Evolutionary conservation across 2,888 invertebrate species (phyloP).

Genomic region (Harmothoe impar): DNA sequence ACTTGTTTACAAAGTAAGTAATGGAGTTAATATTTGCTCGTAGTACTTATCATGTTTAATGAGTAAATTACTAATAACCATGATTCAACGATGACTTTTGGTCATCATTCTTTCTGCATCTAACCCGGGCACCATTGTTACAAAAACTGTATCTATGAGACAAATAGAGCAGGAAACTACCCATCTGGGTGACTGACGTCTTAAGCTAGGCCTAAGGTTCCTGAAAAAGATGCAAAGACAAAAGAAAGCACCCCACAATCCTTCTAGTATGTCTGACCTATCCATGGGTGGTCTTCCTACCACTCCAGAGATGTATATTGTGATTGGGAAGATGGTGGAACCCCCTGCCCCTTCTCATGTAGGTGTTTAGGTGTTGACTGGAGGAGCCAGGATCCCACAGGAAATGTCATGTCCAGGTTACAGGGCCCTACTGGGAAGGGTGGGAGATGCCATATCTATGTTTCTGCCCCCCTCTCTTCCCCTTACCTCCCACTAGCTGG

Average conservation of each 20-base stretch:
- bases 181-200: too few relatives aligned
- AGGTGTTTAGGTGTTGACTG: conserved; percentile 39
- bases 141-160: too few relatives aligned
- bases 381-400: neutral
- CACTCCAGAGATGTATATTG: conserved; percentile 16
- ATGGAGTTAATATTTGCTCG: too few relatives aligned
- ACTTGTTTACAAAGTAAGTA: too few relatives aligned
- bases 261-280: neutral
- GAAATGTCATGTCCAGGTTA: conserved; percentile 22
- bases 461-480: neutral
- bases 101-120: too few relatives aligned
- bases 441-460: neutral
- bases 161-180: too few relatives aligned
- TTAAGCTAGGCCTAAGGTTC: too few relatives aligned
- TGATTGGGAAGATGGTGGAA: conserved; percentile 9
- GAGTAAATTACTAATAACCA: too few relatives aligned
- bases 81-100: too few relatives aligned
- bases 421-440: neutral
- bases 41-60: too few relatives aligned
- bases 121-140: too few relatives aligned
- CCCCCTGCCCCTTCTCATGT: neutral
- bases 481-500: neutral
- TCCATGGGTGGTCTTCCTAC: conserved; percentile 19
- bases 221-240: too few relatives aligned
- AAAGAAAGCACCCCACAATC: neutral